Evolutionary conservation across 2,888 invertebrate genomes (phyloP), one percentile per base, ranked within the genome.

Genomic region (Drosophila kambysellisi): DNA sequence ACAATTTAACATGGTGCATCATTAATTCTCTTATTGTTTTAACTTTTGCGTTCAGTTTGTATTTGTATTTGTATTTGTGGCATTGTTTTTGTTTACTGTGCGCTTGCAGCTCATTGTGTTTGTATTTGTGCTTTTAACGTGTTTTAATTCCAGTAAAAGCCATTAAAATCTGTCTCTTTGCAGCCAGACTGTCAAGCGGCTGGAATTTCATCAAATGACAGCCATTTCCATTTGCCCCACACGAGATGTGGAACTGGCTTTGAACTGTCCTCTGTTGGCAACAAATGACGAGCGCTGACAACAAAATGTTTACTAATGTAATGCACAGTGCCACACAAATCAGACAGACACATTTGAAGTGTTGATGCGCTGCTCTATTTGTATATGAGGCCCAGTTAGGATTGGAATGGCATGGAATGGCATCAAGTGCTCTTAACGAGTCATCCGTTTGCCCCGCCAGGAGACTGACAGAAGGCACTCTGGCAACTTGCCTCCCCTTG

Each of bases 301-400:
- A 88, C 88, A 83, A 89, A 86, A 86, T 85, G 86, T 83, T 89
- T 76, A 88, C 85, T 88, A 85, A 85, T 88, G 90, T 88, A 85
- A 88, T 83, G 86, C 90, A 85, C 60, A 56, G 62, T 46, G 66
- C 51, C 64, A 75, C 56, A 65, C 56, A 64, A 70, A 51, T 69
- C 68, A 66, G 58, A 61, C 65, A 64, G 32, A 74, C 51, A 37
- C 56, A 58, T 58, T 58, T 54, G 50, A 63, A 68, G 66, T 75
- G 62, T 66, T 59, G 58, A 63, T 75, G 61, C 43, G 64, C 32
- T 50, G 20, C 46, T 39, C 32, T 35, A 20, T 50, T 52, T 39
- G 4, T 46, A 54, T 63, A 37, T 59, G 71, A 62, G 63, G 63
- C 48, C 58, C 73, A 54, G 46, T 63, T 30, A 54, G 72, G 50